phyloP scores from a whole-genome alignment of 2,113 vertebrate genomes.

The Saguinus imperator region DNA sequence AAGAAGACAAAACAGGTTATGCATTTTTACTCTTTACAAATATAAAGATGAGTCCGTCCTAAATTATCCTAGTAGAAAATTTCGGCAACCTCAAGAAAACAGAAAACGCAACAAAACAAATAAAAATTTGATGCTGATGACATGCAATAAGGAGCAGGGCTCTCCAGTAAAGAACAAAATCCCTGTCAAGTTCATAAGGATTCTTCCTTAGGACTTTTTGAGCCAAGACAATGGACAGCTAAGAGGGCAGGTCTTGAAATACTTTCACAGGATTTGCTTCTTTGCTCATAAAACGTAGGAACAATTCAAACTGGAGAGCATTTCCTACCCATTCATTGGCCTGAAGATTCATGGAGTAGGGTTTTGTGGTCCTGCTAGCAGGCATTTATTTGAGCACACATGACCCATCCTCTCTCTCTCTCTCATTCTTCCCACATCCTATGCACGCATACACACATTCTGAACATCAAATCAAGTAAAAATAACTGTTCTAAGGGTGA shows the following conservation, averaged over 20 bases:
- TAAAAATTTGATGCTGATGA: neutral
- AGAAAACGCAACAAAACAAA: constrained; percentile 3
- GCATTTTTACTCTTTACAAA: neutral
- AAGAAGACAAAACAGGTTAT: neutral
- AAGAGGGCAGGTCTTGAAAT: neutral
- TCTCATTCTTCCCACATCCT: neutral
- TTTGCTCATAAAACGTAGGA: constrained; percentile 36
- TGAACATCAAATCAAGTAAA: constrained; percentile 1
- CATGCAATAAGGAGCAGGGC: neutral
- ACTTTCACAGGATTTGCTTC: neutral
- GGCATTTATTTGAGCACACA: neutral
- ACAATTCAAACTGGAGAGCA: constrained; percentile 25
- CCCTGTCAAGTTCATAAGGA: neutral
- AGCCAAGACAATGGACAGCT: neutral
- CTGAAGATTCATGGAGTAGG: neutral
- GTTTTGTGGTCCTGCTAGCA: constrained; percentile 37
- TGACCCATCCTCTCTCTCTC: neutral
- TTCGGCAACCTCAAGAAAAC: neutral
- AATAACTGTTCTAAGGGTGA: neutral
- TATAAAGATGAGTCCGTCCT: neutral
- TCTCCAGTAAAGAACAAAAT: neutral
- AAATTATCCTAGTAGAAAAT: neutral
- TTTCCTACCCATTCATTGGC: constrained; percentile 44
- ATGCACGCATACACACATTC: neutral
- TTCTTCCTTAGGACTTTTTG: neutral